Conservation (phyloP, 64 coral and sea anemone species). For the Stichodactyla mertensii region DNA sequence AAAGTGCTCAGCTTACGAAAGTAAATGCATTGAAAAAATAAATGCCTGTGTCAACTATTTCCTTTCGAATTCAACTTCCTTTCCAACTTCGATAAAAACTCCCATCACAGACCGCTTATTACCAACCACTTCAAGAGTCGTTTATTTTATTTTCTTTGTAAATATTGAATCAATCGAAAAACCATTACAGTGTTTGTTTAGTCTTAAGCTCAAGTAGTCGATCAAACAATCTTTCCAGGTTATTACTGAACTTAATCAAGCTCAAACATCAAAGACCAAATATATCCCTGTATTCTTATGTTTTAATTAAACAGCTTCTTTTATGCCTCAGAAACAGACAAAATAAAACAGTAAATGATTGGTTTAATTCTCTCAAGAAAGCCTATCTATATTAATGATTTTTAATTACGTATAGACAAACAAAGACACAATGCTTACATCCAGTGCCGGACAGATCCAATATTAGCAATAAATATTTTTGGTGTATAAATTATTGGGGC, state of each 20-base stretch:
- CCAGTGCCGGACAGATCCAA: too few species aligned
- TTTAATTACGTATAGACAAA: too few species aligned
- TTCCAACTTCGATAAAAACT: background rate
- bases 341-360: too few species aligned
- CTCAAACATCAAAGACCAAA: background rate
- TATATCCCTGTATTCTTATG: background rate
- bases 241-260: background rate
- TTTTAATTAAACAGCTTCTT: background rate
- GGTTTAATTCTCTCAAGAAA: too few species aligned
- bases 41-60: background rate
- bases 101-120: background rate
- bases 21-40: background rate
- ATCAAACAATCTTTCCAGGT: background rate
- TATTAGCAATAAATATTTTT: too few species aligned
- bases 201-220: background rate
- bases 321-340: too few species aligned
- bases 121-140: background rate
- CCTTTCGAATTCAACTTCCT: background rate
- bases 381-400: too few species aligned
- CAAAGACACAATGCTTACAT: too few species aligned
- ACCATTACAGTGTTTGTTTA: conserved; percentile 6
- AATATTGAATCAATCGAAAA: conserved; percentile 21
- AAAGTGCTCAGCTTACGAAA: background rate
- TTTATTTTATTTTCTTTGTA: background rate
- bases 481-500: background rate